These are phyloP conservation scores for Raja brachyura DNA, from an alignment of 2,113 vertebrate genomes.

Conservation along the genomic window DNA sequence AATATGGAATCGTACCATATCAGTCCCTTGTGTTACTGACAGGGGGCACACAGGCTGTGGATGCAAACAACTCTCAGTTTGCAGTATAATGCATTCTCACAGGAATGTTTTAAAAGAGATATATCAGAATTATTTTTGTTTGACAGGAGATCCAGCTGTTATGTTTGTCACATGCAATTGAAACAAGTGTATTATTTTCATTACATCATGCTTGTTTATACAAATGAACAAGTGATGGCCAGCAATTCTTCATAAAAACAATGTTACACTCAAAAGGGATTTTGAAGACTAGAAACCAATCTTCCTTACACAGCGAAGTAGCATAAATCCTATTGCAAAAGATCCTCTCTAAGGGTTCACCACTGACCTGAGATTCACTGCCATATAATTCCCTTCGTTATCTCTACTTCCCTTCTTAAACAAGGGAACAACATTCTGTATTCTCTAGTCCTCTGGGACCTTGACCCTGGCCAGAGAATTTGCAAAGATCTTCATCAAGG, in stretches of 20 bases:
- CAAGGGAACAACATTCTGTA: no score
- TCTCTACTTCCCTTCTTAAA: no score
- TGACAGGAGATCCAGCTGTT: neutral
- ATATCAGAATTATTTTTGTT: neutral
- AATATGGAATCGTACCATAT: neutral
- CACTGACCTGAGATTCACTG: no score
- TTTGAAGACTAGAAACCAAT: constrained; percentile 3
- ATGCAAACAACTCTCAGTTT: neutral
- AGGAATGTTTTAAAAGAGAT: neutral
- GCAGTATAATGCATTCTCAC: neutral
- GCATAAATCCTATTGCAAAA: neutral
- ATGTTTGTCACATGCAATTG: neutral
- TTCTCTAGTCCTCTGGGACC: no score
- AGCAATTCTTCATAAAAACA: neutral
- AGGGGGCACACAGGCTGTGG: neutral
- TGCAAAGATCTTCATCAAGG: no score
- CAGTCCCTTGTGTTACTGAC: neutral
- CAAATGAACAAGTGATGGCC: neutral
- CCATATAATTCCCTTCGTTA: no score
- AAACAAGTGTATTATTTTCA: neutral
- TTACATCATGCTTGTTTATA: neutral
- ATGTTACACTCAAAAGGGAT: neutral
- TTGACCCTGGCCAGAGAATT: no score
- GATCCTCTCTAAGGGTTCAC: no score
- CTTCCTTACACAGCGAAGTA: neutral